phyloP scores from a whole-genome alignment of 2,113 vertebrate genomes.

The Galbula dea region DNA sequence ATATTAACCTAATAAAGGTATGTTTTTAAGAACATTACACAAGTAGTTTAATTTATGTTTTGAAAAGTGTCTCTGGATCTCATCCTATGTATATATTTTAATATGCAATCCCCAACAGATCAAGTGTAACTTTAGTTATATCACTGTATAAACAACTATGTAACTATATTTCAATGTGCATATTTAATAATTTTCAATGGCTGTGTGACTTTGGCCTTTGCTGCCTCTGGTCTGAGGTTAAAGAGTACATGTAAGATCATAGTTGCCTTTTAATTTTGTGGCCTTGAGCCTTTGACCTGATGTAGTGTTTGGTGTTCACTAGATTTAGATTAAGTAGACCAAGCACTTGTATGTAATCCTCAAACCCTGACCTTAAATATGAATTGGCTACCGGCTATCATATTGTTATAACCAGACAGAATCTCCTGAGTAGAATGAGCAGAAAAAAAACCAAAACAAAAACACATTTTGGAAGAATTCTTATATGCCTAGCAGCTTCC shows the following conservation, averaged over 20 bases:
- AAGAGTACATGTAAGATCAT: slow-evolving; percentile 30
- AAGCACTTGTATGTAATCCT: slow-evolving; percentile 32
- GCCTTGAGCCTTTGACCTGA: slow-evolving; percentile 65
- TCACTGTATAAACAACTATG: neutral
- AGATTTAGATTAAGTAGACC: slow-evolving; percentile 58
- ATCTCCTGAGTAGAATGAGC: slow-evolving; percentile 17
- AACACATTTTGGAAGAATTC: neutral
- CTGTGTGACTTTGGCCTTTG: neutral
- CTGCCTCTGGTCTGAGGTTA: slow-evolving; percentile 38
- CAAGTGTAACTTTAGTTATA: neutral
- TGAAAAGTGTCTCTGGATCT: neutral
- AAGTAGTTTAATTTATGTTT: neutral
- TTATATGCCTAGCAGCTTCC: slow-evolving; percentile 9
- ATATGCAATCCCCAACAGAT: neutral
- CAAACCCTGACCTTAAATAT: slow-evolving; percentile 61
- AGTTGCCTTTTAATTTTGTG: slow-evolving; percentile 66
- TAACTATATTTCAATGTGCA: neutral
- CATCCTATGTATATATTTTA: neutral
- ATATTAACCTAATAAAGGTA: neutral
- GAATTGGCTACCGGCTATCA: slow-evolving; percentile 25
- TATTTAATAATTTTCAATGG: slow-evolving; percentile 15
- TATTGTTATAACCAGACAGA: slow-evolving; percentile 45
- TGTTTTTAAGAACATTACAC: neutral
- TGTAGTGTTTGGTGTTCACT: slow-evolving; percentile 18
- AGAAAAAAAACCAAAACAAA: neutral